Evolutionary conservation across 1,140 invertebrate genomes (phyloP).

Genomic region (Mya arenaria): DNA sequence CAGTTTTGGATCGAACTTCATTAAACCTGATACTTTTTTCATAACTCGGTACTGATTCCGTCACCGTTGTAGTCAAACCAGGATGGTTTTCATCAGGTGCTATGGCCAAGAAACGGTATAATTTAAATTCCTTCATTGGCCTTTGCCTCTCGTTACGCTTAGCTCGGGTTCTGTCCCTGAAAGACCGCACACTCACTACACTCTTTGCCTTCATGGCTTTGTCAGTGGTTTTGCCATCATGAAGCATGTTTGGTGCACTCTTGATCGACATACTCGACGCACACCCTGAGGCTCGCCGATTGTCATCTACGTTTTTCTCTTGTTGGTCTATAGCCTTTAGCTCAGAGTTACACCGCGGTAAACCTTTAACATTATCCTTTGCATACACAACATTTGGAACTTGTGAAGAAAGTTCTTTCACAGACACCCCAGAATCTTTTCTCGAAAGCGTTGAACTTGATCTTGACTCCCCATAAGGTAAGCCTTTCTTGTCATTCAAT

Average conservation of each 20-base stretch:
- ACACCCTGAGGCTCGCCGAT: slow-evolving; percentile 15
- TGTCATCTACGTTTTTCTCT: not conserved
- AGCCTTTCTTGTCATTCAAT: slow-evolving; percentile 6
- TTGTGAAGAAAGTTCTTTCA: not conserved
- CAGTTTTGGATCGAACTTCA: not conserved
- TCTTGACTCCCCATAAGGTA: not conserved
- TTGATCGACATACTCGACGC: slow-evolving; percentile 55
- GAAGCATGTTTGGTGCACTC: slow-evolving; percentile 52
- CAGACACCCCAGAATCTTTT: not conserved
- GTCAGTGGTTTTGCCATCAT: not conserved
- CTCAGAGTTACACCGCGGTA: not conserved
- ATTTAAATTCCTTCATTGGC: slow-evolving; percentile 60
- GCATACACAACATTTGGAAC: not conserved
- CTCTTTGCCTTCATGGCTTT: not conserved
- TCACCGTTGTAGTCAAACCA: not conserved
- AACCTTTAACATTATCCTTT: slow-evolving; percentile 1
- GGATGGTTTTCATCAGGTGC: slow-evolving; percentile 58
- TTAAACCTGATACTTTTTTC: not conserved
- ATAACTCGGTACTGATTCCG: not conserved
- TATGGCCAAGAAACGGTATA: slow-evolving; percentile 63
- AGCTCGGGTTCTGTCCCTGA: slow-evolving; percentile 29
- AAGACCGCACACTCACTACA: slow-evolving; percentile 38
- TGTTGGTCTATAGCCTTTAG: not conserved
- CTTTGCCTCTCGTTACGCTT: slow-evolving; percentile 35
- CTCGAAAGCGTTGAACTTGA: not conserved